Base-by-base conservation (phyloP, 2,113 vertebrate species). In the Cromileptes altivelis region DNA sequence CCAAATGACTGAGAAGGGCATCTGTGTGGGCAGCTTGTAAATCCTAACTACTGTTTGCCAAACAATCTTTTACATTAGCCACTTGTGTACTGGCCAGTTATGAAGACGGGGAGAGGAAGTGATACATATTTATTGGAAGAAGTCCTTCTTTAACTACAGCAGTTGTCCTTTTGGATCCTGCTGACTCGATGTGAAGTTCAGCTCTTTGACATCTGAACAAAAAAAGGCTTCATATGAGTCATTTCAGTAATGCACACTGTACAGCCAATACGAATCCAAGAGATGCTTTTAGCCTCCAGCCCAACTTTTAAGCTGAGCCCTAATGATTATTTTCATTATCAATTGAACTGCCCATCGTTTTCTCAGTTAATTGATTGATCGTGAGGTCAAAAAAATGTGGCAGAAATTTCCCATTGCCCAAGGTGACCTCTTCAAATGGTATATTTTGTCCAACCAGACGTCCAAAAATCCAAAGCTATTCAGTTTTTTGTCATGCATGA, bases 1-100 rank as follows among this genome's bases (percentile, higher is more conserved):
- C 93, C 93, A 94, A 92, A 80, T 91, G 90, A 89, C 90, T 88
- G 89, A 88, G 82, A 92, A 88, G 88, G 85, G 88, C 89, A 88
- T 92, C 90, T 92, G 91, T 89, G 93, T 92, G 91, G 94, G 92
- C 87, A 93, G 92, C 86, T 88, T 90, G 91, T 91, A 93, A 93
- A 94, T 93, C 90, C 88, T 71, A 90, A 89, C 86, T 58, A 78
- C 76, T 81, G 79, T 90, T 93, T 92, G 90, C 91, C 90, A 92
- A 91, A 89, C 88, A 89, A 86, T 88, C 87, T 85, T 85, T 90
- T 90, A 89, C 84, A 92, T 92, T 89, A 92, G 87, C 85, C 70
- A 64, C 65, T 90, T 89, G 87, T 91, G 93, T 82, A 70, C 88
- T 70, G 86, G 83, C 77, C 70, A 74, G 76, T 88, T 78, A 79